Conservation (phyloP, 2,113 vertebrate genomes). For the Leucopternis melanops region DNA sequence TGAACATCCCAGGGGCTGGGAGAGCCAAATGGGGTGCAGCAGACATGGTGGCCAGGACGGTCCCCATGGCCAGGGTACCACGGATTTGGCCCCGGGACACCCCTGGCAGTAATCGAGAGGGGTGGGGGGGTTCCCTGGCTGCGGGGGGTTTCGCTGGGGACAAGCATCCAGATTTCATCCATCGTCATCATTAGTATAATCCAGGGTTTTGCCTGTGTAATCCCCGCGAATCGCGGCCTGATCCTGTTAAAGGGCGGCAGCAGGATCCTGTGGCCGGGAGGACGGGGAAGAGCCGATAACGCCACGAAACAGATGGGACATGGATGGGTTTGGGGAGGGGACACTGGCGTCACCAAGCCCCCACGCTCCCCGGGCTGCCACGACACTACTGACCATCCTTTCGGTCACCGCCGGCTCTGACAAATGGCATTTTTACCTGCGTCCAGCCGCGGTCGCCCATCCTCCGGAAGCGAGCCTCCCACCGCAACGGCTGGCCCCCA, state of each 20-base stretch:
- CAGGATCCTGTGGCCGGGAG: neutral
- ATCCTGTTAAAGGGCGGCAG: neutral
- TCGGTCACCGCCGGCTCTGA: neutral
- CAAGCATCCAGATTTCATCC: neutral
- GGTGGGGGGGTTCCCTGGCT: neutral
- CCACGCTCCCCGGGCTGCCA: fast-evolving
- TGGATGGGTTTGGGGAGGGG: neutral
- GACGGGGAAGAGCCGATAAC: neutral
- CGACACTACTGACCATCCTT: fast-evolving
- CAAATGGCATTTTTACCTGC: neutral
- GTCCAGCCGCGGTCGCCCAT: fast-evolving
- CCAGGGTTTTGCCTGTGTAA: neutral
- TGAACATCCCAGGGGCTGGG: neutral
- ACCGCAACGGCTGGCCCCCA: fast-evolving
- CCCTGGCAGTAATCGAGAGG: neutral
- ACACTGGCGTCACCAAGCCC: neutral
- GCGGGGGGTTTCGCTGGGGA: neutral
- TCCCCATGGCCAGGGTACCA: fast-evolving
- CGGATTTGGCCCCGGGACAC: neutral
- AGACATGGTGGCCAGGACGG: too few species aligned
- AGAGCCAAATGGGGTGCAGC: neutral
- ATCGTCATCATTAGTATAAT: neutral
- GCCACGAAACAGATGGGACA: neutral
- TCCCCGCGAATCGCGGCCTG: neutral
- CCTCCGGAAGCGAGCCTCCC: neutral